Evolutionary conservation across 2,797 vertebrate genomes (phyloP).

Genomic region (Spatula clypeata): DNA sequence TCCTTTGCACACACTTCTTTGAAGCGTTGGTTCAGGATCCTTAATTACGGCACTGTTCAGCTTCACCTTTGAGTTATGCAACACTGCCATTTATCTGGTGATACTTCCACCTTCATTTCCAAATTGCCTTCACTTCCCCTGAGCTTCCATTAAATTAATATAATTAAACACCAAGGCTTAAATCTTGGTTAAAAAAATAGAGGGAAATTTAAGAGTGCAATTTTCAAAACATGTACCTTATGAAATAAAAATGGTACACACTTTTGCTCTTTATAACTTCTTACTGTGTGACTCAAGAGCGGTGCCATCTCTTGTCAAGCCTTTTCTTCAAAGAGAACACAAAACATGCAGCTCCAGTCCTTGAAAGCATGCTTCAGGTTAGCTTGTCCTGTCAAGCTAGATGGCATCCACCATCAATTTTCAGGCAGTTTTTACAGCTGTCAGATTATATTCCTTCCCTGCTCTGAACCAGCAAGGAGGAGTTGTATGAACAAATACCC

Average conservation of each 20-base stretch:
- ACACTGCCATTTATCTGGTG: neutral
- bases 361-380: neutral
- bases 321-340: neutral
- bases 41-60: neutral
- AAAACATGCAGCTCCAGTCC: neutral
- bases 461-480: neutral
- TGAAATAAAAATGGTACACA: neutral
- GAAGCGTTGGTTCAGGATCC: neutral
- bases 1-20: neutral
- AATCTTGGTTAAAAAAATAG: neutral
- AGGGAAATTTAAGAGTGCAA: neutral
- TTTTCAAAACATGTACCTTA: neutral
- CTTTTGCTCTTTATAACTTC: neutral
- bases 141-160: neutral
- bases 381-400: conserved; percentile 14
- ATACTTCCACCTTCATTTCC: neutral
- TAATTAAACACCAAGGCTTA: neutral
- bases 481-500: neutral
- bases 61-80: neutral
- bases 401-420: conserved; percentile 9
- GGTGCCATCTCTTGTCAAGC: neutral
- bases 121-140: neutral
- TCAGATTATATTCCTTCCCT: conserved; percentile 13
- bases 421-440: conserved; percentile 9
- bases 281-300: neutral